Conservation (phyloP, 2,113 vertebrate species). For the Lonchura striata region DNA sequence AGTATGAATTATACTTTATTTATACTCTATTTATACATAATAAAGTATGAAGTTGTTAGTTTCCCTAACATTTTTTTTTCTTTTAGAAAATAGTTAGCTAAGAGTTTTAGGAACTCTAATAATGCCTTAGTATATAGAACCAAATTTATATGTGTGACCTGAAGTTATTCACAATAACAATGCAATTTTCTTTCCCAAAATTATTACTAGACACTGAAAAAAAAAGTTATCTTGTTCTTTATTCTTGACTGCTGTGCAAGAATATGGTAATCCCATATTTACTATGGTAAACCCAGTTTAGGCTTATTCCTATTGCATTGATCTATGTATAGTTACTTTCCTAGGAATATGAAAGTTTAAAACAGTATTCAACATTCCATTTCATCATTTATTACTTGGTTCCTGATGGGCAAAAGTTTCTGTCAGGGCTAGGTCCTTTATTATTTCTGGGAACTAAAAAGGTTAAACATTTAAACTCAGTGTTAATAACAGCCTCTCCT, state of each 20-base stretch:
- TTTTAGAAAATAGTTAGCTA: neutral
- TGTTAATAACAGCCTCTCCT: neutral
- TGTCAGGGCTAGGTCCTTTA: neutral
- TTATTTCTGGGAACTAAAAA: neutral
- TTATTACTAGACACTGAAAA: neutral
- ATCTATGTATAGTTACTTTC: neutral
- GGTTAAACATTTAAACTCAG: neutral
- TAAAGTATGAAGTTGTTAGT: neutral
- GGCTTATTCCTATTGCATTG: neutral
- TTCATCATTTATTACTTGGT: neutral
- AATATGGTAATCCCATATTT: too few relatives aligned
- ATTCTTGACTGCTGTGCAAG: neutral
- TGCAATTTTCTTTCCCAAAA: neutral
- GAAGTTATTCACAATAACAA: neutral
- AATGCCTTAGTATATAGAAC: neutral
- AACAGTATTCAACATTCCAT: neutral
- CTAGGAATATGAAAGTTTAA: neutral
- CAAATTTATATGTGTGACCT: neutral
- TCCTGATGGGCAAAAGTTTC: neutral
- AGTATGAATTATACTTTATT: too few relatives aligned
- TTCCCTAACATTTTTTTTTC: neutral
- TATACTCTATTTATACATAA: too few relatives aligned
- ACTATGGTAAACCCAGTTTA: neutral
- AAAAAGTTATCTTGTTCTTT: neutral
- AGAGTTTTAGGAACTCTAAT: neutral